These are phyloP conservation scores for Oceanites oceanicus DNA, from an alignment of 2,113 vertebrate species.

Conservation along the genomic window DNA sequence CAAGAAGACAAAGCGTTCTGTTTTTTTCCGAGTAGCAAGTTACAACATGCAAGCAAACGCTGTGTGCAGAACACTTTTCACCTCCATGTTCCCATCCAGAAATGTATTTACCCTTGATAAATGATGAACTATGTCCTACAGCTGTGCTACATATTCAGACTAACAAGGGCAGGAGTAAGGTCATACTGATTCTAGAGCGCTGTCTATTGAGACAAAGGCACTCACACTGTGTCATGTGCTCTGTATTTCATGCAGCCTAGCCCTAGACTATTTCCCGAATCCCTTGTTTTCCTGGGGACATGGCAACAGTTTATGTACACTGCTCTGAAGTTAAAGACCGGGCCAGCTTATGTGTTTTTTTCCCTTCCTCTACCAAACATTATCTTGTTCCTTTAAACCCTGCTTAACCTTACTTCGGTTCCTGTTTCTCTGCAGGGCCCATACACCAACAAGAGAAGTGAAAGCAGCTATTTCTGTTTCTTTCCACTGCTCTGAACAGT, in stretches of 20 bases:
- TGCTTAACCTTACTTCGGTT: slow-evolving; percentile 33
- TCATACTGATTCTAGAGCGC: not conserved
- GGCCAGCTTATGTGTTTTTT: not conserved
- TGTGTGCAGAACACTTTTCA: slow-evolving; percentile 27
- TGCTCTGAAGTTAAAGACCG: not conserved
- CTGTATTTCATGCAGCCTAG: not conserved
- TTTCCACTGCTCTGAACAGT: not conserved
- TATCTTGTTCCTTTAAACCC: slow-evolving; percentile 53
- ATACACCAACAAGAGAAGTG: slow-evolving; percentile 21
- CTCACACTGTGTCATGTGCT: not conserved
- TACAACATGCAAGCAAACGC: not conserved
- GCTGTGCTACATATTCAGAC: slow-evolving; percentile 45
- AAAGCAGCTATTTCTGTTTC: slow-evolving; percentile 38
- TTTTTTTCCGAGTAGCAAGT: slow-evolving; percentile 15
- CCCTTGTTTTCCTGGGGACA: not conserved
- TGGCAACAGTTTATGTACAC: not conserved
- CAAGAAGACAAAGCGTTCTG: slow-evolving; percentile 41
- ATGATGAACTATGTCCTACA: slow-evolving; percentile 26
- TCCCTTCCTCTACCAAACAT: not conserved
- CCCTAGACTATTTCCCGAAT: not conserved
- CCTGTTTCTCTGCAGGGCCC: slow-evolving; percentile 37
- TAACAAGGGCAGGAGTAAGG: slow-evolving; percentile 27
- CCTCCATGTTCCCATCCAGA: slow-evolving; percentile 26
- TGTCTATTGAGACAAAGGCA: not conserved
- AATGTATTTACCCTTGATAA: slow-evolving; percentile 50